A percentile compares a stretch with the other conserved stretches of the same genome.
Conservation (phyloP, 1,140 invertebrate species). For the Drosophila albomicans region DNA sequence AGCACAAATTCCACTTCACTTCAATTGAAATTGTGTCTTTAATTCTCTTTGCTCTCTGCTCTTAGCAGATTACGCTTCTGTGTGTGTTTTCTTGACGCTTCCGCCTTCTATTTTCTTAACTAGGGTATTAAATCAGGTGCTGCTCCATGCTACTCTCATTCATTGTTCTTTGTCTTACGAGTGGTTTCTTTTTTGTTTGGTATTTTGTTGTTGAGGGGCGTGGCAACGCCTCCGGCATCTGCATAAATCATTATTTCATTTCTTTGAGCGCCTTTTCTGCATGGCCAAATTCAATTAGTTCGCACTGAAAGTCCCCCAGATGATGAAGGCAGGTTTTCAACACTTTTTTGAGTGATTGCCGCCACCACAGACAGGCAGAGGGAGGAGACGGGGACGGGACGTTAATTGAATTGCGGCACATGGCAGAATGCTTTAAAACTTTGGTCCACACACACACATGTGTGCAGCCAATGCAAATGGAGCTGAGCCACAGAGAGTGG, state of each 20-base stretch:
- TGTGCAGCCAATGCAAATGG: slow-evolving; percentile 20
- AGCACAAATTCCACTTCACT: background rate
- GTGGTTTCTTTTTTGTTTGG: background rate
- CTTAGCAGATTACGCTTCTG: too few relatives aligned
- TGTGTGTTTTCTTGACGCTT: background rate
- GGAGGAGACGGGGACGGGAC: background rate
- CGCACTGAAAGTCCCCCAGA: slow-evolving; percentile 14
- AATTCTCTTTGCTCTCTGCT: background rate
- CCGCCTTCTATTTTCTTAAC: background rate
- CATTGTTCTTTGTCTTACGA: slow-evolving; percentile 1
- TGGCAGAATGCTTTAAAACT: slow-evolving; percentile 25
- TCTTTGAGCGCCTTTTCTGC: slow-evolving; percentile 44
- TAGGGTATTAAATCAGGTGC: slow-evolving; percentile 14
- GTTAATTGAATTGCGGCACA: slow-evolving; percentile 47
- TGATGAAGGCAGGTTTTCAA: slow-evolving; percentile 6
- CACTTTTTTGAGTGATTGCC: slow-evolving; percentile 25
- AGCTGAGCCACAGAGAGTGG: background rate
- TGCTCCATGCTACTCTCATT: background rate
- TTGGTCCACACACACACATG: slow-evolving; percentile 1
- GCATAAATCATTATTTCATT: slow-evolving; percentile 60
- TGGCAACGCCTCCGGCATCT: slow-evolving; percentile 18
- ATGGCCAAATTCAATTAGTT: slow-evolving; percentile 57
- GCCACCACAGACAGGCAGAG: background rate
- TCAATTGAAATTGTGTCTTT: background rate
- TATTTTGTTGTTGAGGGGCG: background rate